A percentile compares a stretch with the other conserved stretches of the same genome.
Evolutionary conservation across 2,113 vertebrate genomes (phyloP).

Genomic region (Nettapus auritus): DNA sequence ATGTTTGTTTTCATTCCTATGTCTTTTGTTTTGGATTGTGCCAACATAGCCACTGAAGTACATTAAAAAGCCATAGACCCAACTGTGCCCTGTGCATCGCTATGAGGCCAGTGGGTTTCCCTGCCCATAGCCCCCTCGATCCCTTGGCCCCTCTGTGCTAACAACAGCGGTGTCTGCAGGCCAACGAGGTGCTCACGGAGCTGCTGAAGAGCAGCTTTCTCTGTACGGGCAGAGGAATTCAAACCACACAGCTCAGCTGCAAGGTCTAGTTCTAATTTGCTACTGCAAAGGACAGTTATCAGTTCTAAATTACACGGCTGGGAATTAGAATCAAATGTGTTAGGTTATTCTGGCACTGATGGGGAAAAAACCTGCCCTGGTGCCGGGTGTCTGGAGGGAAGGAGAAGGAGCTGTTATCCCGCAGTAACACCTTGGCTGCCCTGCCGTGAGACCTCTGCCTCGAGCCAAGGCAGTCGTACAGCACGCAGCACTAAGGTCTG

Average conservation of each 20-base stretch:
- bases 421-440: not conserved
- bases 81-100: accelerated
- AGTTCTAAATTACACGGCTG: not conserved
- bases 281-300: not conserved
- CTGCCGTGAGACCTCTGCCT: accelerated
- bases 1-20: not conserved
- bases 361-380: not conserved
- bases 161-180: too few relatives aligned
- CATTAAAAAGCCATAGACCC: accelerated
- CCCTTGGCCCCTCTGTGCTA: too few relatives aligned
- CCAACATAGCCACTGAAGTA: accelerated
- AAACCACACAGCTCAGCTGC: too few relatives aligned
- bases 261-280: not conserved
- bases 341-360: not conserved
- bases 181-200: not conserved
- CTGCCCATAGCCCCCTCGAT: too few relatives aligned
- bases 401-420: not conserved
- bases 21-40: not conserved
- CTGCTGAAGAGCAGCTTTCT: not conserved
- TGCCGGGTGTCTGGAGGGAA: accelerated
- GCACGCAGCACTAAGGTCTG: not conserved
- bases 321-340: not conserved
- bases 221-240: too few relatives aligned
- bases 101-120: not conserved
- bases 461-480: not conserved